Conservation (phyloP, 2,113 vertebrate genomes). For the Callospermophilus lateralis region DNA sequence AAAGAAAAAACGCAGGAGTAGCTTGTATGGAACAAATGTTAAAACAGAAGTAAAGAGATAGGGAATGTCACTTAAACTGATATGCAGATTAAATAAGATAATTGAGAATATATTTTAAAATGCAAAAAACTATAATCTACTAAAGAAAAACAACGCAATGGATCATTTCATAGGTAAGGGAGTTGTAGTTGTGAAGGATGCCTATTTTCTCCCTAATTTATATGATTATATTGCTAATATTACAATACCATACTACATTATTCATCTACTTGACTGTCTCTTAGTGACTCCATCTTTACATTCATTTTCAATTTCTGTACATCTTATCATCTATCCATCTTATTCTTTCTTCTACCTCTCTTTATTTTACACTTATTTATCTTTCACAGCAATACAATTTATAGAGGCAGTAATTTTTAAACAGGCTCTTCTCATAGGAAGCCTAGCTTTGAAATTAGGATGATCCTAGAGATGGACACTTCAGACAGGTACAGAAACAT, state of each 20-base stretch:
- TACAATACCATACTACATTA: not conserved
- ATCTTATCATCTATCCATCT: not conserved
- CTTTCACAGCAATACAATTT: not conserved
- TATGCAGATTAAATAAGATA: not conserved
- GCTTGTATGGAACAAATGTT: not conserved
- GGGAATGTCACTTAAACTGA: not conserved
- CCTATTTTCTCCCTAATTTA: not conserved
- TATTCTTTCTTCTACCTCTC: not conserved
- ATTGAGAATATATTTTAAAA: slow-evolving; percentile 32
- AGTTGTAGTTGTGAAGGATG: not conserved
- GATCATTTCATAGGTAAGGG: not conserved
- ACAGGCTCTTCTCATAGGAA: not conserved
- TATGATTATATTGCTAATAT: not conserved
- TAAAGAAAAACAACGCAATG: not conserved
- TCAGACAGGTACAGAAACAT: not conserved
- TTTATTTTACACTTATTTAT: not conserved
- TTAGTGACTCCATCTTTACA: not conserved
- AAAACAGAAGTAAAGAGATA: not conserved
- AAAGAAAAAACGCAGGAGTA: not conserved
- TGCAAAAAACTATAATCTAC: not conserved
- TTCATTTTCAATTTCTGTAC: not conserved
- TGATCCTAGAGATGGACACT: not conserved
- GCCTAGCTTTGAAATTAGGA: not conserved
- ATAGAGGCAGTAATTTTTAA: not conserved
- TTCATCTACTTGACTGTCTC: not conserved